phyloP scores from a whole-genome alignment of 2,113 vertebrate species.

The Falcunculus frontatus region DNA sequence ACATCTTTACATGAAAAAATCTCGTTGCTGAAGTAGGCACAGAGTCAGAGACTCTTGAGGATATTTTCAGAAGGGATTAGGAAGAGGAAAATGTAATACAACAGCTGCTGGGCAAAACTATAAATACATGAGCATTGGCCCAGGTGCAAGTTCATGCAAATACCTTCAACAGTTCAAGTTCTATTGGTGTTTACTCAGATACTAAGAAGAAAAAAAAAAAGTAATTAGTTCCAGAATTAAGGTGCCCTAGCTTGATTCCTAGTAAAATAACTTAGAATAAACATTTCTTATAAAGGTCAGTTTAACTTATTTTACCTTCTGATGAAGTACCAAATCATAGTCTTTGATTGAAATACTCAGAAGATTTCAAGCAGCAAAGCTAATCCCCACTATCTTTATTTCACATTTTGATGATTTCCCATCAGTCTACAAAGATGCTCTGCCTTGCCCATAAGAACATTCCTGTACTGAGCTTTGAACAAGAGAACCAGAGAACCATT shows the following conservation, averaged over 20 bases:
- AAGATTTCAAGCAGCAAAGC: not conserved
- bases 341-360: not conserved
- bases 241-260: slow-evolving; percentile 68
- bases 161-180: slow-evolving; percentile 69
- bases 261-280: slow-evolving; percentile 57
- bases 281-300: slow-evolving; percentile 59
- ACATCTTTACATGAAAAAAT: slow-evolving; percentile 76
- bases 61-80: slow-evolving; percentile 53
- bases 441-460: not conserved
- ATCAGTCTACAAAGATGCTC: not conserved
- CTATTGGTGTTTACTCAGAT: slow-evolving; percentile 57
- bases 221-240: slow-evolving; percentile 58
- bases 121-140: slow-evolving; percentile 62
- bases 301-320: slow-evolving; percentile 36
- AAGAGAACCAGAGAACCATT: not conserved
- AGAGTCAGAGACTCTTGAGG: slow-evolving; percentile 61
- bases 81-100: slow-evolving; percentile 61
- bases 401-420: not conserved
- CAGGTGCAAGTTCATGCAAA: slow-evolving; percentile 74
- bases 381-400: not conserved
- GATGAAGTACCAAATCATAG: not conserved
- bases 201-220: not conserved
- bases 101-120: slow-evolving; percentile 53
- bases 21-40: slow-evolving; percentile 68
- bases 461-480: not conserved